Evolutionary conservation across 2,113 vertebrate genomes (phyloP).

Genomic region (Propithecus coquereli): DNA sequence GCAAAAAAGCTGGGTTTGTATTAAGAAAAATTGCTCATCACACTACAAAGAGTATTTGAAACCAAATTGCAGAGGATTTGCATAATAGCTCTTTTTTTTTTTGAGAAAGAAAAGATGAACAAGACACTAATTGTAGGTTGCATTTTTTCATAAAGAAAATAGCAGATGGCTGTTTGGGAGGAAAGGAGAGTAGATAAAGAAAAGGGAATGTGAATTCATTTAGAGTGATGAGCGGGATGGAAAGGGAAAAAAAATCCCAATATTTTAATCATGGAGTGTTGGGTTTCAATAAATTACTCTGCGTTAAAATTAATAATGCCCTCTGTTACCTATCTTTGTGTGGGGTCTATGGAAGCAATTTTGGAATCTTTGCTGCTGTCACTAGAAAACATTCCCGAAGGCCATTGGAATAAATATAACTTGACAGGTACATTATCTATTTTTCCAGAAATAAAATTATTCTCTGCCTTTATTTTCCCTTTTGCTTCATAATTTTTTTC

Average conservation of each 20-base stretch:
- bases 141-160: constrained; percentile 78
- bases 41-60: constrained; percentile 85
- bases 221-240: constrained; percentile 48
- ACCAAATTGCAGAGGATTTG: constrained; percentile 86
- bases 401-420: constrained; percentile 57
- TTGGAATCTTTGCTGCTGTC: constrained; percentile 48
- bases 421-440: constrained; percentile 41
- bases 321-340: neutral
- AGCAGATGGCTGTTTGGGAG: constrained; percentile 82
- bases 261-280: constrained; percentile 57
- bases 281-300: constrained; percentile 66
- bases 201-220: constrained; percentile 60
- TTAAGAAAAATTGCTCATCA: constrained; percentile 86
- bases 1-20: constrained; percentile 80
- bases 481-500: neutral
- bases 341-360: constrained; percentile 45
- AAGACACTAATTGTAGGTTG: constrained; percentile 84
- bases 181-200: constrained; percentile 63
- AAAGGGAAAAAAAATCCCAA: constrained; percentile 54
- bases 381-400: constrained; percentile 54
- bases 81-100: constrained; percentile 83
- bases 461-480: constrained; percentile 27
- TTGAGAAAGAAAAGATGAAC: constrained; percentile 78
- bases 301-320: constrained; percentile 59
- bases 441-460: constrained; percentile 58